Conservation (phyloP, 2,797 vertebrate genomes). For the Coluber constrictor region DNA sequence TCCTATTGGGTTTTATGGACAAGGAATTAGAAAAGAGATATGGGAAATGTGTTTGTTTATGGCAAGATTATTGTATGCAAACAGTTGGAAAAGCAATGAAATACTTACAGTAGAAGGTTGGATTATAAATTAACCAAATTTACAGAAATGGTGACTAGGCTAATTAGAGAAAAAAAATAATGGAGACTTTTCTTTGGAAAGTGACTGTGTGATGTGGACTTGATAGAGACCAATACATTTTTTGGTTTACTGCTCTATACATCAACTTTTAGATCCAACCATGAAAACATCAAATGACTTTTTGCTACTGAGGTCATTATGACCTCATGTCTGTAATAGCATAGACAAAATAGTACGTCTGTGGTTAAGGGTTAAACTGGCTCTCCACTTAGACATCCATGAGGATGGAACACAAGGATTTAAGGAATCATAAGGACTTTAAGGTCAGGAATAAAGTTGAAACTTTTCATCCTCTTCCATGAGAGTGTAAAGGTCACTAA, state of each 20-base stretch:
- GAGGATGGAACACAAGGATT: background rate
- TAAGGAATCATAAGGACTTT: background rate
- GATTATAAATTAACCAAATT: background rate
- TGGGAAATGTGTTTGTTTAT: background rate
- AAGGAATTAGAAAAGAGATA: background rate
- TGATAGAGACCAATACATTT: no score
- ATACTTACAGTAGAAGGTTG: background rate
- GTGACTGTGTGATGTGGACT: no score
- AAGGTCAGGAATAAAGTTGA: no score
- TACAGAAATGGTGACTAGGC: background rate
- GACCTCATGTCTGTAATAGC: no score
- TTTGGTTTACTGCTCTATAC: no score
- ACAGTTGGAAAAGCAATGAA: background rate
- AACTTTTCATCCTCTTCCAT: background rate
- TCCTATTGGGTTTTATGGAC: background rate
- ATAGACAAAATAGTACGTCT: no score
- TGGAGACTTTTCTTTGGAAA: background rate
- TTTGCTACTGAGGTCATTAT: no score
- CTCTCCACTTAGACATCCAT: background rate
- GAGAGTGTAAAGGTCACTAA: background rate
- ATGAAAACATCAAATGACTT: no score
- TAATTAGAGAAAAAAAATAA: background rate
- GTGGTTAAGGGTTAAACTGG: background rate
- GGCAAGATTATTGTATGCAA: background rate
- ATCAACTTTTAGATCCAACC: no score